Evolutionary conservation across 2,113 vertebrate genomes (phyloP).

Genomic region (Rhynchopsitta pachyrhyncha): DNA sequence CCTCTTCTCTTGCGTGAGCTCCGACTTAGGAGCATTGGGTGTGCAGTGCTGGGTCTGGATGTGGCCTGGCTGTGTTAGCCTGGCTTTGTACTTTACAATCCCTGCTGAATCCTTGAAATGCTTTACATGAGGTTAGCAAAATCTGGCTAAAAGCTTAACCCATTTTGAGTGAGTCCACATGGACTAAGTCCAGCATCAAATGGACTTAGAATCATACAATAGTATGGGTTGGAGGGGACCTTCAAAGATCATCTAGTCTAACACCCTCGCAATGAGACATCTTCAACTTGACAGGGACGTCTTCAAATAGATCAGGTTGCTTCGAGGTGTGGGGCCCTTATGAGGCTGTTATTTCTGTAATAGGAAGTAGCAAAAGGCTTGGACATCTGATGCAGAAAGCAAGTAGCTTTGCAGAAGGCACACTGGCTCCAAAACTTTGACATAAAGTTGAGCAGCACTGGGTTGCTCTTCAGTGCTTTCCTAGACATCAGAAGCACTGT

Average conservation of each 20-base stretch:
- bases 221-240: not conserved
- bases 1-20: not conserved
- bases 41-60: not conserved
- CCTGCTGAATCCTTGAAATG: rapidly evolving
- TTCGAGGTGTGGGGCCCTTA: not conserved
- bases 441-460: not conserved
- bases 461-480: not conserved
- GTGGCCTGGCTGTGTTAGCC: not conserved
- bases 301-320: not conserved
- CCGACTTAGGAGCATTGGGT: not conserved
- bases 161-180: not conserved
- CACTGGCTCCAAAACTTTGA: not conserved
- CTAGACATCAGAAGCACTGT: not conserved
- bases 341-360: not conserved
- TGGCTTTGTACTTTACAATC: not conserved
- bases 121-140: not conserved
- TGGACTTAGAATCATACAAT: not conserved
- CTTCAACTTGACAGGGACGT: not conserved
- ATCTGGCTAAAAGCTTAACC: not conserved
- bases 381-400: not conserved
- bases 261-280: not conserved
- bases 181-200: not conserved
- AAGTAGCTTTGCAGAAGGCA: not conserved
- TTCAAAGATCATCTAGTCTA: not conserved
- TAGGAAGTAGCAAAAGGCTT: not conserved